Percentiles rank a stretch among this genome's conserved stretches.
Evolutionary conservation across 2,888 invertebrate genomes (phyloP).

Genomic region (Gryllus longicercus): DNA sequence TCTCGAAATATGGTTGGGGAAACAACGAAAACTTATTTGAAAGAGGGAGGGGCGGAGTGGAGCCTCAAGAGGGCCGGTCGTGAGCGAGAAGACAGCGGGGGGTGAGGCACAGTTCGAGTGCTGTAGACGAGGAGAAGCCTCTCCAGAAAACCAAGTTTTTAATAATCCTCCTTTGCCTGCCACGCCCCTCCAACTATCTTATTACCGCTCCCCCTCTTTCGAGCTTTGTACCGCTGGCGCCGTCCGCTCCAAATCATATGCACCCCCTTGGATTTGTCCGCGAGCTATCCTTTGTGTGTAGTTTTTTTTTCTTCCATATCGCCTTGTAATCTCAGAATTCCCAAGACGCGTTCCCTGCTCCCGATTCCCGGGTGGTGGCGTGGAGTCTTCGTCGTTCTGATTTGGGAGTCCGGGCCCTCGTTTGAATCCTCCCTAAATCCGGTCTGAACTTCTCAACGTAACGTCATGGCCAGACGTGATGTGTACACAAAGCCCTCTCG

Average conservation of each 20-base stretch:
- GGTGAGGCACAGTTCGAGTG: too few species aligned
- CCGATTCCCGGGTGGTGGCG: not conserved
- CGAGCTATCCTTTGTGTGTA: not conserved
- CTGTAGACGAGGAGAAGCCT: not conserved
- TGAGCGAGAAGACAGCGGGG: too few species aligned
- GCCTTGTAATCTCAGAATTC: not conserved
- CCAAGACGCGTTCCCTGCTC: not conserved
- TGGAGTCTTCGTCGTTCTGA: not conserved
- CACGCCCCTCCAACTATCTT: not conserved
- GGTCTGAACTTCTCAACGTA: not conserved
- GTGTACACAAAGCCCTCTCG: not conserved
- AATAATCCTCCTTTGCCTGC: not conserved
- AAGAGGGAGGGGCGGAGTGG: too few species aligned
- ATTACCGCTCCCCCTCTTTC: not conserved
- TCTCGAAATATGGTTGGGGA: too few species aligned
- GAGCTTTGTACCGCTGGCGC: not conserved
- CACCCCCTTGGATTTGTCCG: not conserved
- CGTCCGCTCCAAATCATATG: not conserved
- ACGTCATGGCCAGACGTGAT: constrained; percentile 9
- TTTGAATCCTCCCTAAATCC: not conserved
- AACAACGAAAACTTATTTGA: too few species aligned
- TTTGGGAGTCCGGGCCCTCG: not conserved
- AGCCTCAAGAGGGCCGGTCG: too few species aligned
- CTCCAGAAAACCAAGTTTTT: constrained; percentile 2
- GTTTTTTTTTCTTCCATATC: not conserved